phyloP scores from a whole-genome alignment of 2,888 invertebrate genomes.

The Rhingia rostrata region DNA sequence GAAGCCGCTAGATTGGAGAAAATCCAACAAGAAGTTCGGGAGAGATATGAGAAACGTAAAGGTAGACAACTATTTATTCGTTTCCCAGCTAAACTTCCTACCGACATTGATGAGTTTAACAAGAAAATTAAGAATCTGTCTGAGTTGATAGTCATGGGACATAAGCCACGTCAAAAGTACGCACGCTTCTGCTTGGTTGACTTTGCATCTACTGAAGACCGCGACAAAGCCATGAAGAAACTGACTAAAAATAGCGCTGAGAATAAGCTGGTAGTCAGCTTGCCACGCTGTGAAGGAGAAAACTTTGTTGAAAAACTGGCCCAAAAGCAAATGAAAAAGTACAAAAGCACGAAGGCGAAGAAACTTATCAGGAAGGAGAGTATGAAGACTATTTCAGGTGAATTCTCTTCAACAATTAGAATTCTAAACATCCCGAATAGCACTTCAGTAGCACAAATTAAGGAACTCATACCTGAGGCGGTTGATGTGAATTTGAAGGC shows the following conservation, averaged over 20 bases:
- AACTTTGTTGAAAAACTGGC: constrained; percentile 78
- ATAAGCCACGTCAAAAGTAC: constrained; percentile 80
- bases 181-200: constrained; percentile 80
- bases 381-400: constrained; percentile 75
- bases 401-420: constrained; percentile 78
- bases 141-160: constrained; percentile 76
- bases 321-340: constrained; percentile 77
- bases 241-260: constrained; percentile 64
- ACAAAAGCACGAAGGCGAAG: constrained; percentile 78
- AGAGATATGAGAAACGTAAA: constrained; percentile 77
- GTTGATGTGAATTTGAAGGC: constrained; percentile 80
- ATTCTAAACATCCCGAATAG: constrained; percentile 79
- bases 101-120: constrained; percentile 77
- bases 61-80: constrained; percentile 79
- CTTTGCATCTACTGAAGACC: constrained; percentile 78
- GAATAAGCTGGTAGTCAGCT: constrained; percentile 76
- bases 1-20: background rate
- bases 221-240: constrained; percentile 75
- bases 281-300: constrained; percentile 79
- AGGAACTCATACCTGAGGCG: constrained; percentile 78
- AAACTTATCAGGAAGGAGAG: constrained; percentile 76
- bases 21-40: constrained; percentile 75
- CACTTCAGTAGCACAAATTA: constrained; percentile 77
- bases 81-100: constrained; percentile 79
- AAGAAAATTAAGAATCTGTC: constrained; percentile 76